Percentiles rank a stretch among this genome's conserved stretches.
Evolutionary conservation across 2,797 vertebrate species (phyloP).

Genomic region (Lateolabrax maculatus): DNA sequence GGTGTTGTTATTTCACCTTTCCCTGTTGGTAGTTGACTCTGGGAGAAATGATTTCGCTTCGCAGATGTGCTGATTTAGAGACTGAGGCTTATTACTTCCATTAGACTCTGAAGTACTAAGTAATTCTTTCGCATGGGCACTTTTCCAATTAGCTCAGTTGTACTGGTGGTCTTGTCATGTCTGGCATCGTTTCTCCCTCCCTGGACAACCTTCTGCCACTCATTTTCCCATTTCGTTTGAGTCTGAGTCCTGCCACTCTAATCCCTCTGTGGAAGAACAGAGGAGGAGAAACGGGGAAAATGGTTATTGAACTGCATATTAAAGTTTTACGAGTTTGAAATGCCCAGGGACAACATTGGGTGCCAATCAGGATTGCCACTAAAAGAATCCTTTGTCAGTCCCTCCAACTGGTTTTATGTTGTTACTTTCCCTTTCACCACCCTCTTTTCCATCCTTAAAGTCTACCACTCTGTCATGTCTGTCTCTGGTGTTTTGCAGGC

Average conservation of each 20-base stretch:
- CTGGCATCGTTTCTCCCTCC: conserved; percentile 33
- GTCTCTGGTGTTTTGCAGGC: conserved; percentile 50
- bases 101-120: conserved; percentile 3
- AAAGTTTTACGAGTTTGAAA: conserved; percentile 63
- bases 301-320: conserved; percentile 63
- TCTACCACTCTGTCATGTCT: conserved; percentile 54
- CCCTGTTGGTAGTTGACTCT: not conserved
- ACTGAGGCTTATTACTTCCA: conserved; percentile 6
- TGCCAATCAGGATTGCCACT: conserved; percentile 67
- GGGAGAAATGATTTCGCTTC: not conserved
- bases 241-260: conserved; percentile 41
- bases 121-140: conserved; percentile 20
- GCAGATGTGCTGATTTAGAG: conserved; percentile 7
- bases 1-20: not conserved
- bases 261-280: conserved; percentile 58
- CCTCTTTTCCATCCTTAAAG: conserved; percentile 59
- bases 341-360: conserved; percentile 56
- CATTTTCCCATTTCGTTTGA: conserved; percentile 56
- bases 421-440: conserved; percentile 59
- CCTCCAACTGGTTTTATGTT: conserved; percentile 57
- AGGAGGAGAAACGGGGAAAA: conserved; percentile 33
- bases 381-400: conserved; percentile 69
- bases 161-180: conserved; percentile 50
- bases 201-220: conserved; percentile 49
- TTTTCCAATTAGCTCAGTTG: conserved; percentile 36